Percentiles rank a stretch among this genome's conserved stretches.
Evolutionary conservation across 2,797 vertebrate genomes (phyloP).

Genomic region (Tapera naevia): DNA sequence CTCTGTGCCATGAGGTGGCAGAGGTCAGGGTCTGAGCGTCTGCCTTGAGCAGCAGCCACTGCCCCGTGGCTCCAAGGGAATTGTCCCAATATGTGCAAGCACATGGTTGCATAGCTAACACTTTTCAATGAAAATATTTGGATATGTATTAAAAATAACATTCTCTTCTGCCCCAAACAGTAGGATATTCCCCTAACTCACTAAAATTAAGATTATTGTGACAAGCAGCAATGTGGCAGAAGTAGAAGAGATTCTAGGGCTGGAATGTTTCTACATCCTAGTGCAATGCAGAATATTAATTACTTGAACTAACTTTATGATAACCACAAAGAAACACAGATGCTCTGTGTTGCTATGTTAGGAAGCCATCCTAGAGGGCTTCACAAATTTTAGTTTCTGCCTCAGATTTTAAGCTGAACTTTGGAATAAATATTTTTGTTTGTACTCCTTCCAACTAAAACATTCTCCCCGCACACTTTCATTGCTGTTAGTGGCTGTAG

Average conservation of each 20-base stretch:
- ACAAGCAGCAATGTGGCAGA: not conserved
- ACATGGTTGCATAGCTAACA: too few relatives aligned
- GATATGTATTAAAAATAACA: not conserved
- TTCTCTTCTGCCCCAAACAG: not conserved
- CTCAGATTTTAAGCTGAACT: not conserved
- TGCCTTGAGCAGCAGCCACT: rapidly evolving
- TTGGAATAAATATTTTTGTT: not conserved
- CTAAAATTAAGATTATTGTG: not conserved
- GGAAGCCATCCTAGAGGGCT: not conserved
- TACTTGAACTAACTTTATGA: not conserved
- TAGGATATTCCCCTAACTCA: not conserved
- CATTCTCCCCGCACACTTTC: not conserved
- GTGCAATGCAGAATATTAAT: not conserved
- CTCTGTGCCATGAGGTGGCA: rapidly evolving
- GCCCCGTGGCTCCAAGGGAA: rapidly evolving
- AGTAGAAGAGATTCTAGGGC: not conserved
- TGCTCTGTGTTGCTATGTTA: not conserved
- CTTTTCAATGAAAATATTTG: not conserved
- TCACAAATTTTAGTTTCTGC: not conserved
- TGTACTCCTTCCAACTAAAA: not conserved
- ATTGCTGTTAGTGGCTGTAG: not conserved
- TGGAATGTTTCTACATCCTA: not conserved
- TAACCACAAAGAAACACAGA: not conserved
- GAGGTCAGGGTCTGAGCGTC: rapidly evolving
- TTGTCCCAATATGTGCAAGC: not conserved